These are phyloP conservation scores for Acridotheres tristis DNA, from an alignment of 2,797 vertebrate genomes.

Conservation along the genomic window DNA sequence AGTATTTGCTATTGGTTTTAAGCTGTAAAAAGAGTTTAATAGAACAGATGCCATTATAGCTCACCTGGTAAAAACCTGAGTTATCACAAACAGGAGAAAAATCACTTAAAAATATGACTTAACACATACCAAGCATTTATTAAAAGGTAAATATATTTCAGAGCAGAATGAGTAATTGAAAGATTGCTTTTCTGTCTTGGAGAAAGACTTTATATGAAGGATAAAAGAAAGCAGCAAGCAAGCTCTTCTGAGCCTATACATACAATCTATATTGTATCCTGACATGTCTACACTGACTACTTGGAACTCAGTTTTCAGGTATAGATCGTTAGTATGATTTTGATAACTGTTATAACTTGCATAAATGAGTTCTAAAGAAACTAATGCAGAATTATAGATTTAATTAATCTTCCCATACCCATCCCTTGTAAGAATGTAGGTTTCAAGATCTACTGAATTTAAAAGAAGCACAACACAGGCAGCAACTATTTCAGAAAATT, in stretches of 20 bases:
- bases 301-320: background rate
- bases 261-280: background rate
- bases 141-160: background rate
- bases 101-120: background rate
- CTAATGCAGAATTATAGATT: background rate
- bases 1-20: background rate
- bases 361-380: background rate
- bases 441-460: background rate
- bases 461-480: background rate
- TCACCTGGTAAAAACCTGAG: background rate
- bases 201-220: background rate
- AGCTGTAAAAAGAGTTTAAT: background rate
- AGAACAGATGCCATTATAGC: background rate
- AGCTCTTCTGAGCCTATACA: background rate
- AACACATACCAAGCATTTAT: background rate
- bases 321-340: background rate
- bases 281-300: background rate
- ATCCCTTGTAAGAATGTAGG: background rate
- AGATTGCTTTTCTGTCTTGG: background rate
- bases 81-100: background rate
- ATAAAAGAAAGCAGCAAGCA: background rate
- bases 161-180: background rate
- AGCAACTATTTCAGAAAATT: background rate
- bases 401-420: background rate
- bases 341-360: background rate